Percentiles rank a stretch among this genome's conserved stretches.
Conservation (phyloP, 2,797 vertebrate species). For the Dryobates pubescens region DNA sequence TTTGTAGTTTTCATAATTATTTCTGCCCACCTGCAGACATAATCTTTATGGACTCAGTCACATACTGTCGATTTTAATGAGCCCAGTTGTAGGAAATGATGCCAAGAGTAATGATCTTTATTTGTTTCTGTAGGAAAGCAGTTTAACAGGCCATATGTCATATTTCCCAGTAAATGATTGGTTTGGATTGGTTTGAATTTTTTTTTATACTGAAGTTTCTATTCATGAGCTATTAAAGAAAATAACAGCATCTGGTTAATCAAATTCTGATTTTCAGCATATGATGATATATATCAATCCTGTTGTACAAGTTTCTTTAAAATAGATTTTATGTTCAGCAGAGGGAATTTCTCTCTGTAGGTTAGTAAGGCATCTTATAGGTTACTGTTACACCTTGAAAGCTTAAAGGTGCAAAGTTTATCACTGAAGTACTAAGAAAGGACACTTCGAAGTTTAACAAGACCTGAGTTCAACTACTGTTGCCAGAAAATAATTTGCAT, state of each 20-base stretch:
- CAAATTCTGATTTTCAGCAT: not conserved
- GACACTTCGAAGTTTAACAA: not conserved
- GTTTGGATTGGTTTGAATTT: conserved; percentile 61
- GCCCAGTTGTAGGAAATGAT: not conserved
- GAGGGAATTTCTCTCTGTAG: not conserved
- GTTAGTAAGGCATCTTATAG: not conserved
- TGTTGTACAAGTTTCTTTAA: not conserved
- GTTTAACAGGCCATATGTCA: conserved; percentile 46
- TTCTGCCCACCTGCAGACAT: conserved; percentile 28
- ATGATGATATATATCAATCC: not conserved
- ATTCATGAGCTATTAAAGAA: conserved; percentile 36
- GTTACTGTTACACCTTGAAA: not conserved
- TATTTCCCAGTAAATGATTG: conserved; percentile 37
- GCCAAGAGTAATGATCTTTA: conserved; percentile 47
- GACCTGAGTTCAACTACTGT: not conserved
- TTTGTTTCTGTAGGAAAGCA: conserved; percentile 47
- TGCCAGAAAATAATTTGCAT: not conserved
- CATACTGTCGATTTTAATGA: conserved; percentile 8
- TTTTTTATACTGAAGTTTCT: conserved; percentile 22
- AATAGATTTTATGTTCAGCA: not conserved
- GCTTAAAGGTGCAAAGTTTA: not conserved
- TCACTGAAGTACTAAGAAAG: not conserved
- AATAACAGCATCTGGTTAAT: conserved; percentile 48
- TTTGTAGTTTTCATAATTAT: conserved; percentile 25
- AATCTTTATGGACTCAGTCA: not conserved